A percentile compares a stretch with the other conserved stretches of the same genome.
These are phyloP conservation scores for Oreochromis niloticus DNA, from an alignment of 2,113 vertebrate genomes.

Conservation along the genomic window DNA sequence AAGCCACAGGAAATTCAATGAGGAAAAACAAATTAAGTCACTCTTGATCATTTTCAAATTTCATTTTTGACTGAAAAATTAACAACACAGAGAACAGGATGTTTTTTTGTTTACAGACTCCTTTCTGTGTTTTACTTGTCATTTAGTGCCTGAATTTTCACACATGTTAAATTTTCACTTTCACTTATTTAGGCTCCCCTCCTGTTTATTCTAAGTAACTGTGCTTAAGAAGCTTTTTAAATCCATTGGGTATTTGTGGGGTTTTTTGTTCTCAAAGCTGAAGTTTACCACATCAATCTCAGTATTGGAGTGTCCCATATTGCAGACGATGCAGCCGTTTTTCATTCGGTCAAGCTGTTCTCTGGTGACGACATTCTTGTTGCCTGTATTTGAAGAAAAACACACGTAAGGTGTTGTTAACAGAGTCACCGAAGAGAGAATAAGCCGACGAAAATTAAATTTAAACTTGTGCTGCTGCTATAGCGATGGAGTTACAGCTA, in stretches of 20 bases:
- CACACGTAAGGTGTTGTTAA: background rate
- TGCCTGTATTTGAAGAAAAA: conserved; percentile 72
- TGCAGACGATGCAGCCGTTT: conserved; percentile 97
- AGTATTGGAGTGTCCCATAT: conserved; percentile 98
- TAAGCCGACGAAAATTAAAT: background rate
- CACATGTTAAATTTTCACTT: background rate
- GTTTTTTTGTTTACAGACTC: background rate
- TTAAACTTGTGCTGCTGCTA: background rate
- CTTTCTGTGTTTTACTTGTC: background rate
- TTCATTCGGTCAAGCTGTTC: conserved; percentile 97
- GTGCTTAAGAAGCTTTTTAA: background rate
- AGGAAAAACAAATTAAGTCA: no score
- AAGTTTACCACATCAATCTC: conserved; percentile 93
- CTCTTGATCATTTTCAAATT: background rate
- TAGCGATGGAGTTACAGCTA: background rate
- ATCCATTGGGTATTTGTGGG: background rate
- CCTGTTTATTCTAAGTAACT: background rate
- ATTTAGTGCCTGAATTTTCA: background rate
- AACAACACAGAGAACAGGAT: background rate
- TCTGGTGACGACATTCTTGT: conserved; percentile 96
- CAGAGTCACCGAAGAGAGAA: background rate
- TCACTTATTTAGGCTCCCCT: background rate
- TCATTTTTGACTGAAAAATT: background rate
- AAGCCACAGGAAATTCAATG: no score
- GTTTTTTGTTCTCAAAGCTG: background rate